A percentile compares a stretch with the other conserved stretches of the same genome.
These are phyloP conservation scores for Acanthosoma haemorrhoidale DNA, from an alignment of 2,888 invertebrate species.

Conservation along the genomic window DNA sequence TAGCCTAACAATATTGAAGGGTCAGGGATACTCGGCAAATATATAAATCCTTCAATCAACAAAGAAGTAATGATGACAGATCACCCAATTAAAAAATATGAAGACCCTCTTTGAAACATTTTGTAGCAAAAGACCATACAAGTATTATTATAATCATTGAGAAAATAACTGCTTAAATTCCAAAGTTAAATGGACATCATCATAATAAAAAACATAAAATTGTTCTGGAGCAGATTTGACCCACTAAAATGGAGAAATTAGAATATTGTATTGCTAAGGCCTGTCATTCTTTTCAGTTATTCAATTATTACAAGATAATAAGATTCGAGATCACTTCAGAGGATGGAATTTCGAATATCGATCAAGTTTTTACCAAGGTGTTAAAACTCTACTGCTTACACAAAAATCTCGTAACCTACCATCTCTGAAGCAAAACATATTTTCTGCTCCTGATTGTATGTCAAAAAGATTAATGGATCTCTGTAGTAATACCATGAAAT, in stretches of 20 bases:
- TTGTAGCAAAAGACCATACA: not conserved
- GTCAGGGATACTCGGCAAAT: not conserved
- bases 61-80: no score
- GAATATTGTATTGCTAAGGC: no score
- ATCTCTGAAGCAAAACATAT: constrained; percentile 62
- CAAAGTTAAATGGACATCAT: not conserved
- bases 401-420: constrained; percentile 73
- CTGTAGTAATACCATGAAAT: constrained; percentile 79
- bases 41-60: not conserved
- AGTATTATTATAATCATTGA: not conserved
- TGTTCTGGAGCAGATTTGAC: constrained; percentile 47
- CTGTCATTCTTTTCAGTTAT: no score
- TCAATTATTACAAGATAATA: no score
- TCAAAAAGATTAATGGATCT: constrained; percentile 73
- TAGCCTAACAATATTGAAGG: not conserved
- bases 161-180: not conserved
- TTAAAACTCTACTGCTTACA: constrained; percentile 84
- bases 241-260: no score
- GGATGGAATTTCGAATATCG: constrained; percentile 78
- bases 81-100: not conserved
- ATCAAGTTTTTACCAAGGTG: constrained; percentile 81
- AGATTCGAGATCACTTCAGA: constrained; percentile 86
- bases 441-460: constrained; percentile 61
- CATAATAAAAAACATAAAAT: constrained; percentile 5
- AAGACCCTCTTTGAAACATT: not conserved